Percentiles rank a stretch among this genome's conserved stretches.
Conservation (phyloP, 1,140 invertebrate species). For the Pygmarrhopalites habei region DNA sequence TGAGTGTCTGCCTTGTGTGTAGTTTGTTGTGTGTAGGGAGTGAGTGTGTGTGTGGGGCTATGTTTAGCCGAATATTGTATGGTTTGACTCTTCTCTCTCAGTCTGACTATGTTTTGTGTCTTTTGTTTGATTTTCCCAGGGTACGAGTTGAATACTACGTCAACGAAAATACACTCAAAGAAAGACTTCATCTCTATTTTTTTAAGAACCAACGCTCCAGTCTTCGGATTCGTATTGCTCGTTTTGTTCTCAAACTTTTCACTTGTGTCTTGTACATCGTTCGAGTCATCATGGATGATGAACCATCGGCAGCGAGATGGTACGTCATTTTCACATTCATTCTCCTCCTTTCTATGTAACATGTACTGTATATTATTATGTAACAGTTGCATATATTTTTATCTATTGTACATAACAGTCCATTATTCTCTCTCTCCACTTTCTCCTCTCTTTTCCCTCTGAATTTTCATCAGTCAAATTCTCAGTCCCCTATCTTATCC, state of each 20-base stretch:
- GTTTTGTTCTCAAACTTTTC: conserved; percentile 90
- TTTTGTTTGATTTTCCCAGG: conserved; percentile 60
- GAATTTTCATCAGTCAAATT: not conserved
- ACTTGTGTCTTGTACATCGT: conserved; percentile 93
- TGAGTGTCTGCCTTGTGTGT: no score
- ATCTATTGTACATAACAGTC: no score
- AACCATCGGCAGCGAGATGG: conserved; percentile 78
- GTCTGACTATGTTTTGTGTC: not conserved
- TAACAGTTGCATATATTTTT: no score
- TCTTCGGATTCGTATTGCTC: conserved; percentile 92
- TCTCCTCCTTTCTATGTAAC: conserved; percentile 4
- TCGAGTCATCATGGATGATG: conserved; percentile 78
- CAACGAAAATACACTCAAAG: conserved; percentile 97
- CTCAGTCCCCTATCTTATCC: no score
- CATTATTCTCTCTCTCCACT: no score
- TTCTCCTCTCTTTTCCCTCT: no score
- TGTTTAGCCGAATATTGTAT: no score
- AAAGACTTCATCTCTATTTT: conserved; percentile 94
- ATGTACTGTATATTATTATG: no score
- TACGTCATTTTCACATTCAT: conserved; percentile 48
- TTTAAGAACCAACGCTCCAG: conserved; percentile 98
- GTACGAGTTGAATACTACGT: conserved; percentile 98
- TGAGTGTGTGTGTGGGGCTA: no score
- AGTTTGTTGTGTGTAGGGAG: no score
- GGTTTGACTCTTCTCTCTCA: no score